A percentile compares a stretch with the other conserved stretches of the same genome.
Conservation (phyloP, 2,888 invertebrate species). For the Dugesia japonica region DNA sequence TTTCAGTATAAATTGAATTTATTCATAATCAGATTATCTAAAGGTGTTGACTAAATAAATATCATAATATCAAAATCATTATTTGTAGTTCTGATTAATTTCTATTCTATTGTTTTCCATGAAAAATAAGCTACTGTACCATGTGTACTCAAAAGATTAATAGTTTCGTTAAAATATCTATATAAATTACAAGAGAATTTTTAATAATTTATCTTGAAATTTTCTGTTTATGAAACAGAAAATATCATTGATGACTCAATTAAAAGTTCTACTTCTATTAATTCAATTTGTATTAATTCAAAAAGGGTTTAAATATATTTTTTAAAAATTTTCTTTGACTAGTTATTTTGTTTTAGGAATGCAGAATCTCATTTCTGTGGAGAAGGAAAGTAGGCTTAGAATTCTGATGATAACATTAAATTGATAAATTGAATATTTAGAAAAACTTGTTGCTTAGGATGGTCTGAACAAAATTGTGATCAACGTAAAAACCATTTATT, state of each 20-base stretch:
- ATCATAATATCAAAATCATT: background rate
- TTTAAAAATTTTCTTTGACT: too few relatives aligned
- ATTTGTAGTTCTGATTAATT: background rate
- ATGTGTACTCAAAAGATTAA: background rate
- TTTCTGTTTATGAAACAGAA: conserved; percentile 13
- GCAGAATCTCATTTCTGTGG: conserved; percentile 1
- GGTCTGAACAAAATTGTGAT: background rate
- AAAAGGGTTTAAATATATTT: background rate
- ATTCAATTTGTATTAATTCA: background rate
- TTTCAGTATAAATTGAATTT: too few relatives aligned
- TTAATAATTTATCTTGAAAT: background rate
- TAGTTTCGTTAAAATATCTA: background rate
- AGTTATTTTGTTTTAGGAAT: background rate
- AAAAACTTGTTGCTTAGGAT: background rate
- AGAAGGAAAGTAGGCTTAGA: background rate
- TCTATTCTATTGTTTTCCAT: background rate
- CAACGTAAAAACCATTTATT: background rate
- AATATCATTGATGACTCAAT: background rate
- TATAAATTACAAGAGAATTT: background rate
- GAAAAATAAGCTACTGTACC: background rate
- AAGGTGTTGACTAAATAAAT: conserved; percentile 10
- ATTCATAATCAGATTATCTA: background rate
- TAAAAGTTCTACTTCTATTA: background rate
- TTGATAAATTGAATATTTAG: background rate
- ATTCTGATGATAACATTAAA: background rate